phyloP scores from a whole-genome alignment of 2,113 vertebrate species.

The Crypturellus undulatus region DNA sequence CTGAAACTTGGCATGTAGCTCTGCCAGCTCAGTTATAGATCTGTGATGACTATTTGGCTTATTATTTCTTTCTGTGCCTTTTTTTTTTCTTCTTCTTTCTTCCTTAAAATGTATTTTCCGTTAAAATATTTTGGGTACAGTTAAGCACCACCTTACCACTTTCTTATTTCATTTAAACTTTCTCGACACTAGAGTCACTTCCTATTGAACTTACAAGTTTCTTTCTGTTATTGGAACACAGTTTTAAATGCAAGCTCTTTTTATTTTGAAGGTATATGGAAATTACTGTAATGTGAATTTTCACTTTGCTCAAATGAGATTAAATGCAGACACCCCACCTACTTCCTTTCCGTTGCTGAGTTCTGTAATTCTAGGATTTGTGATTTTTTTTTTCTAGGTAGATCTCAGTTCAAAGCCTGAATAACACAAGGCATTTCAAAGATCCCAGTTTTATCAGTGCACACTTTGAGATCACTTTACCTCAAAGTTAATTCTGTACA shows the following conservation, averaged over 20 bases:
- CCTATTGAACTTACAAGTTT: neutral
- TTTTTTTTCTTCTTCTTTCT: neutral
- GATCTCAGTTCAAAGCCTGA: neutral
- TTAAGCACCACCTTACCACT: neutral
- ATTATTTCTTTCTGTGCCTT: neutral
- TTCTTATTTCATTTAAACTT: conserved; percentile 35
- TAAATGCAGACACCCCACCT: neutral
- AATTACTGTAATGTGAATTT: neutral
- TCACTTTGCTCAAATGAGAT: neutral
- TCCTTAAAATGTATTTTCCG: conserved; percentile 38
- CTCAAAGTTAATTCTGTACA: neutral
- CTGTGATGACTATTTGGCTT: neutral
- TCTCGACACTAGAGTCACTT: neutral
- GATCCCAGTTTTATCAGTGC: neutral
- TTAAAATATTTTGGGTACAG: neutral
- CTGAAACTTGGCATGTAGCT: conserved; percentile 53
- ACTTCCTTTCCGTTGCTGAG: neutral
- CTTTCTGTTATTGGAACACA: neutral
- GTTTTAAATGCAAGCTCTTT: neutral
- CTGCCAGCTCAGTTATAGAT: conserved; percentile 57
- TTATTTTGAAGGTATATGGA: neutral
- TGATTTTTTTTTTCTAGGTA: neutral
- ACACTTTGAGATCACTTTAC: neutral
- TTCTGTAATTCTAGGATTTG: neutral
- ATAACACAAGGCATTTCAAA: neutral